Percentiles rank a stretch among this genome's conserved stretches.
These are phyloP conservation scores for Leptopterna dolabrata DNA, from an alignment of 2,888 invertebrate species.

Conservation along the genomic window DNA sequence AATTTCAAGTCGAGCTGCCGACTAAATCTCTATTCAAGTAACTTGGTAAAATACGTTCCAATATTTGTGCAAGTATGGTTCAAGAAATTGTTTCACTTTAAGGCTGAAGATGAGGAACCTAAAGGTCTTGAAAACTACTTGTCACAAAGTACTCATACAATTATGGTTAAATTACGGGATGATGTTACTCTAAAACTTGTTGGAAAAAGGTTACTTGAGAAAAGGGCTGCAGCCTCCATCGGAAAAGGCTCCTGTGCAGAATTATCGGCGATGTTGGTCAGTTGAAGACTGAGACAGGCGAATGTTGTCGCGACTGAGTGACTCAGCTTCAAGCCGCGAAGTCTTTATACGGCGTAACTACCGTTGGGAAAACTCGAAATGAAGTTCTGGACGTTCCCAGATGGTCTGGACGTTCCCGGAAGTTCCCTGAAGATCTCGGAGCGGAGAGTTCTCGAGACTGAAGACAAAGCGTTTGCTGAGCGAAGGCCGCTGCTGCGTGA, in stretches of 20 bases:
- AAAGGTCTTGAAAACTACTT: too few relatives aligned
- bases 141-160: constrained; percentile 23
- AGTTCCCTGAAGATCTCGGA: constrained; percentile 5
- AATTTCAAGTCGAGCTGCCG: too few relatives aligned
- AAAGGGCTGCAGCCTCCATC: constrained; percentile 35
- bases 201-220: constrained; percentile 48
- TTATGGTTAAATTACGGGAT: background rate
- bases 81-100: too few relatives aligned
- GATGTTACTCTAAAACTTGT: constrained; percentile 8
- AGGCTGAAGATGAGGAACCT: too few relatives aligned
- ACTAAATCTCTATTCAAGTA: too few relatives aligned
- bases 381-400: constrained; percentile 37
- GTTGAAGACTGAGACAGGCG: background rate
- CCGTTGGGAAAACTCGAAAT: background rate
- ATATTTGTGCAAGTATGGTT: too few relatives aligned
- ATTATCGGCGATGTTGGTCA: background rate
- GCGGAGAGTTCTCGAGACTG: background rate
- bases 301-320: background rate
- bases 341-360: background rate
- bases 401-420: constrained; percentile 41
- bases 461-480: background rate
- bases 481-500: too few relatives aligned
- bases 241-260: background rate
- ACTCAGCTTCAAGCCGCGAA: background rate
- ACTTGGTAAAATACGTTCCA: too few relatives aligned